A percentile compares a stretch with the other conserved stretches of the same genome.
These are phyloP conservation scores for Bombyx huttoni DNA, from an alignment of 2,888 invertebrate genomes.

Conservation along the genomic window DNA sequence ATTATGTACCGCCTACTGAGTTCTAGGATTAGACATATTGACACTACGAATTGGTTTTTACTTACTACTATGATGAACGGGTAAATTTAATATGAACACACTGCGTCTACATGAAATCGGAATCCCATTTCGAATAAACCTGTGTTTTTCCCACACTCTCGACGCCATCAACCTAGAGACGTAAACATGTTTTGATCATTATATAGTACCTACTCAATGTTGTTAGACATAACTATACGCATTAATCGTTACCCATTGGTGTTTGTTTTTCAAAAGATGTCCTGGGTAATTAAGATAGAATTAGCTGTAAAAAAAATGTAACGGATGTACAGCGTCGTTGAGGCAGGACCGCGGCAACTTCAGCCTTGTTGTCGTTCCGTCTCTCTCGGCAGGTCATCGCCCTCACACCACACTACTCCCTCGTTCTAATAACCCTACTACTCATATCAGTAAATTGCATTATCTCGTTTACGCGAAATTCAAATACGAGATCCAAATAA, in stretches of 20 bases:
- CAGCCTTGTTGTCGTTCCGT: slow-evolving; percentile 66
- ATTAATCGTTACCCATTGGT: background rate
- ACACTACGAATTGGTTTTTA: too few relatives aligned
- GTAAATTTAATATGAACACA: background rate
- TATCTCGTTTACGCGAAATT: slow-evolving; percentile 27
- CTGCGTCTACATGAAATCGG: background rate
- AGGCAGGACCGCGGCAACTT: slow-evolving; percentile 48
- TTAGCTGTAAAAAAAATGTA: background rate
- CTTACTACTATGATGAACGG: too few relatives aligned
- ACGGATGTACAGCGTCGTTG: background rate
- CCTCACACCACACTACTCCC: slow-evolving; percentile 52
- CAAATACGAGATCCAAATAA: slow-evolving; percentile 2
- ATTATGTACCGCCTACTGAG: too few relatives aligned
- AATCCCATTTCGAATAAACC: background rate
- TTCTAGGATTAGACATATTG: too few relatives aligned
- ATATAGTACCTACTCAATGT: background rate
- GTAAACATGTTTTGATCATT: background rate
- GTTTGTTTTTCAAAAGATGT: background rate
- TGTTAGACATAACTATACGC: background rate
- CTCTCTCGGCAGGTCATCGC: slow-evolving; percentile 67
- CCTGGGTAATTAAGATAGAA: background rate
- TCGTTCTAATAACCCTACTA: slow-evolving; percentile 60
- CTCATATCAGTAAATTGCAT: slow-evolving; percentile 33
- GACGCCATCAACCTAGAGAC: background rate
- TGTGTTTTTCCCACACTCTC: background rate